Evolutionary conservation across 2,113 vertebrate genomes (phyloP).

Genomic region (Epinephelus lanceolatus): DNA sequence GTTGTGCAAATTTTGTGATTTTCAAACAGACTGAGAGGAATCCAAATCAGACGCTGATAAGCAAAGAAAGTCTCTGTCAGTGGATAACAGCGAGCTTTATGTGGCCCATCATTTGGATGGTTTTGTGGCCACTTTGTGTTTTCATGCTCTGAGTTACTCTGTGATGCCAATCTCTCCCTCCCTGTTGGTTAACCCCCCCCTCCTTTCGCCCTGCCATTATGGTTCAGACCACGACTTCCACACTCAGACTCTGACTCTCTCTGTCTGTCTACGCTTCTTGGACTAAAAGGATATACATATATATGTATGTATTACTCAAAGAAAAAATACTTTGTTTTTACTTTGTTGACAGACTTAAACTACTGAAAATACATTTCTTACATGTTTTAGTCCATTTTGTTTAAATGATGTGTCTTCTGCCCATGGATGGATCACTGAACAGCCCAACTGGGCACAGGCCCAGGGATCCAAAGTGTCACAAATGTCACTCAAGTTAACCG

Average conservation of each 20-base stretch:
- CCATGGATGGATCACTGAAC: too few species aligned
- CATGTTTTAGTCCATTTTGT: too few species aligned
- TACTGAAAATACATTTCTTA: too few species aligned
- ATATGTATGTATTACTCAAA: too few species aligned
- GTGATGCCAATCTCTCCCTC: not conserved
- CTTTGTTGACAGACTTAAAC: too few species aligned
- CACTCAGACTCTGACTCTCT: conserved; percentile 8
- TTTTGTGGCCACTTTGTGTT: not conserved
- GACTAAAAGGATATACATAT: not conserved
- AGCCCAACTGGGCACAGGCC: too few species aligned
- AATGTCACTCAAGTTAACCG: too few species aligned
- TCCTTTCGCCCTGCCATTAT: not conserved
- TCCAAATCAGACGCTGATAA: not conserved
- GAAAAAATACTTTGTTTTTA: too few species aligned
- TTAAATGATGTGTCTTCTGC: too few species aligned
- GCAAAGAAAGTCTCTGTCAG: not conserved
- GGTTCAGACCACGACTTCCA: conserved; percentile 26
- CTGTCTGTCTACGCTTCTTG: not conserved
- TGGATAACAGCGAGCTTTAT: not conserved
- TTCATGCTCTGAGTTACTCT: not conserved
- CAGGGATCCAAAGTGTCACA: too few species aligned
- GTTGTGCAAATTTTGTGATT: too few species aligned
- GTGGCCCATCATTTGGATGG: not conserved
- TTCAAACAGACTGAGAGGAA: too few species aligned
- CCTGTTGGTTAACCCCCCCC: not conserved